These are phyloP conservation scores for Anableps anableps DNA, from an alignment of 2,797 vertebrate species.

Conservation along the genomic window DNA sequence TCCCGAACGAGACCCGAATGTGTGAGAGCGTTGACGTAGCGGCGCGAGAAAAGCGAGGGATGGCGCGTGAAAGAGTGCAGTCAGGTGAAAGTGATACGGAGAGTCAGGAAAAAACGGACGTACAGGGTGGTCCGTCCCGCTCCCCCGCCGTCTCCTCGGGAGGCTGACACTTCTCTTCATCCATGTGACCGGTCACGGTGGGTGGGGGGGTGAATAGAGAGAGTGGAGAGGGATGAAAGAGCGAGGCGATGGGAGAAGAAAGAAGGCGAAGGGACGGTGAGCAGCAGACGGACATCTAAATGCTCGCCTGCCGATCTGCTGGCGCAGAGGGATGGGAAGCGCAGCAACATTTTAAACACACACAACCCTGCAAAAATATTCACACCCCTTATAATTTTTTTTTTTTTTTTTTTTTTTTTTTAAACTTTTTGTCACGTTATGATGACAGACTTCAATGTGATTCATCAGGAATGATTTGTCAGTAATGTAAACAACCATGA, in stretches of 20 bases:
- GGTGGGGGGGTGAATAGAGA: constrained; percentile 72
- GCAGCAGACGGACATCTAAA: constrained; percentile 75
- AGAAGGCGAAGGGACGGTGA: constrained; percentile 66
- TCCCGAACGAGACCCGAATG: constrained; percentile 57
- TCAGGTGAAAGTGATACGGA: constrained; percentile 78
- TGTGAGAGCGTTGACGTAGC: constrained; percentile 47
- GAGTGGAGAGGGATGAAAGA: constrained; percentile 66
- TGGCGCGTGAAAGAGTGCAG: constrained; percentile 69
- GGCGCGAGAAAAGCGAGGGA: constrained; percentile 60
- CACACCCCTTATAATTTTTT: not conserved
- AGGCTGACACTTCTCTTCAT: constrained; percentile 76
- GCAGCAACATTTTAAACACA: constrained; percentile 5
- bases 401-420: too few species aligned
- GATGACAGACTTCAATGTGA: not conserved
- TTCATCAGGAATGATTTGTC: too few species aligned
- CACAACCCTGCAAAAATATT: not conserved
- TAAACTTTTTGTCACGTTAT: too few species aligned
- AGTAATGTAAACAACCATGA: too few species aligned
- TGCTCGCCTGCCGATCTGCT: constrained; percentile 68
- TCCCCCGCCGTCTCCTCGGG: constrained; percentile 56
- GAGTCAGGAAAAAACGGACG: constrained; percentile 52
- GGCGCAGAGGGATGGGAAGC: constrained; percentile 16
- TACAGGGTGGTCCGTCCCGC: constrained; percentile 68
- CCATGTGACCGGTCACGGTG: constrained; percentile 76
- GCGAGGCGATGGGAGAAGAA: constrained; percentile 63